Percentiles rank a stretch among this genome's conserved stretches.
Conservation (phyloP, 2,797 vertebrate genomes). For the Picus viridis region DNA sequence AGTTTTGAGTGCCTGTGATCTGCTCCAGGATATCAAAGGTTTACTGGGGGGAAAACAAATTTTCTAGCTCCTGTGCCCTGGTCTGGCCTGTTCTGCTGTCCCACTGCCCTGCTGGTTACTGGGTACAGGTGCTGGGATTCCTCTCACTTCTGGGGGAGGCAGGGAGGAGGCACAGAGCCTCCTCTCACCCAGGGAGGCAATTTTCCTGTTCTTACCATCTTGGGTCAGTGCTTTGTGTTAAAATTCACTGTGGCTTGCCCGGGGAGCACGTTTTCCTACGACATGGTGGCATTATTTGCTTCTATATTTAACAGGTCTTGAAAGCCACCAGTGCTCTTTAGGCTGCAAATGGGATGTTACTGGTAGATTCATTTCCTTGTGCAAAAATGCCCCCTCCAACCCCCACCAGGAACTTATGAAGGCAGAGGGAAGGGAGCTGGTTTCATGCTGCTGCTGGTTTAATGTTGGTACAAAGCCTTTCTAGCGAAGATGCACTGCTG, state of each 20-base stretch:
- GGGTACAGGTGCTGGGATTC: background rate
- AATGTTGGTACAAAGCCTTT: background rate
- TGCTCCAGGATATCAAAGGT: background rate
- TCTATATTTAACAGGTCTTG: background rate
- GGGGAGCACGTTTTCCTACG: background rate
- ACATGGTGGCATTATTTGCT: background rate
- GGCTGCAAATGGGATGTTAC: background rate
- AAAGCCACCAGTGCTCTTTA: background rate
- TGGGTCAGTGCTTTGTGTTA: background rate
- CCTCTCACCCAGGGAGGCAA: background rate
- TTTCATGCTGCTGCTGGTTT: background rate
- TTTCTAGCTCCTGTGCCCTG: background rate
- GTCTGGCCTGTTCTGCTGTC: background rate
- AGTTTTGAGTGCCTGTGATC: background rate
- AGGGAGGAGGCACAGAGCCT: background rate
- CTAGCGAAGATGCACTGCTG: background rate
- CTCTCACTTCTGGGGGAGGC: background rate
- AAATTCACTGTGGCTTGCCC: background rate
- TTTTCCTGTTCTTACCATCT: background rate
- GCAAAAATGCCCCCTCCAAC: background rate
- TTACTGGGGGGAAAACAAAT: background rate
- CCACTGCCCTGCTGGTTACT: background rate
- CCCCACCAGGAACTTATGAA: background rate
- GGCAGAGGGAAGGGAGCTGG: background rate
- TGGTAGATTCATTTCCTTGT: background rate